A percentile compares a stretch with the other conserved stretches of the same genome.
phyloP scores from a whole-genome alignment of 2,888 invertebrate species.

The Crioceris asparagi region DNA sequence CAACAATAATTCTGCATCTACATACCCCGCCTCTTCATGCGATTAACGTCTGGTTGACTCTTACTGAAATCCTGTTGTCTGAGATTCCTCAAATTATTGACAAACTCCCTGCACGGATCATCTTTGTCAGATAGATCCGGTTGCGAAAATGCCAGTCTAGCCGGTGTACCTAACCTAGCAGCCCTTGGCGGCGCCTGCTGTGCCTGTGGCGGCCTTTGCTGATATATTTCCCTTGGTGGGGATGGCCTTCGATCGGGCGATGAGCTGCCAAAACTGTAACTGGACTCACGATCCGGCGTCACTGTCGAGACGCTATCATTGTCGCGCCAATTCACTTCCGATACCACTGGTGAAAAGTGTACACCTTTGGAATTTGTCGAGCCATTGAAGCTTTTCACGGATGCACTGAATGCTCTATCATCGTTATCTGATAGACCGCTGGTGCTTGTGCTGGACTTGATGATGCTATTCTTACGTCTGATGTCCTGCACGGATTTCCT shows the following conservation, averaged over 20 bases:
- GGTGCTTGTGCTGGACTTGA: conserved; percentile 34
- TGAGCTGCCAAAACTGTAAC: conserved; percentile 30
- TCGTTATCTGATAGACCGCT: conserved; percentile 33
- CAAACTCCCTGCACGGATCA: conserved; percentile 20
- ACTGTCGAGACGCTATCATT: conserved; percentile 38
- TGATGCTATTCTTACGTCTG: conserved; percentile 43
- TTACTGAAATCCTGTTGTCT: conserved; percentile 23
- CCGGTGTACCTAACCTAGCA: conserved; percentile 16
- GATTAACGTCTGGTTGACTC: conserved; percentile 25
- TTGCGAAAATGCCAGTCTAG: conserved; percentile 26
- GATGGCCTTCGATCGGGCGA: conserved; percentile 28
- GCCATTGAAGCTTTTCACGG: conserved; percentile 28
- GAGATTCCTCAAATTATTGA: conserved; percentile 19
- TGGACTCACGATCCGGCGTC: conserved; percentile 31
- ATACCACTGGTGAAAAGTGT: conserved; percentile 69
- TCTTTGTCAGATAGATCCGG: conserved; percentile 29
- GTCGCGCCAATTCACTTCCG: conserved; percentile 69
- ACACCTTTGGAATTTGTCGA: conserved; percentile 43
- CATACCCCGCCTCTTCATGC: conserved; percentile 22
- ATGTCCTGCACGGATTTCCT: conserved; percentile 48
- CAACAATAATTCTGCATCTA: too few relatives aligned
- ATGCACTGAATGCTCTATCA: conserved; percentile 26
- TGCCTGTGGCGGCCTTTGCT: conserved; percentile 17
- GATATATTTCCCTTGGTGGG: conserved; percentile 18
- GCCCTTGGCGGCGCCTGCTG: too few relatives aligned